Conservation (phyloP, 1,140 invertebrate genomes). For the Gryon sp. region DNA sequence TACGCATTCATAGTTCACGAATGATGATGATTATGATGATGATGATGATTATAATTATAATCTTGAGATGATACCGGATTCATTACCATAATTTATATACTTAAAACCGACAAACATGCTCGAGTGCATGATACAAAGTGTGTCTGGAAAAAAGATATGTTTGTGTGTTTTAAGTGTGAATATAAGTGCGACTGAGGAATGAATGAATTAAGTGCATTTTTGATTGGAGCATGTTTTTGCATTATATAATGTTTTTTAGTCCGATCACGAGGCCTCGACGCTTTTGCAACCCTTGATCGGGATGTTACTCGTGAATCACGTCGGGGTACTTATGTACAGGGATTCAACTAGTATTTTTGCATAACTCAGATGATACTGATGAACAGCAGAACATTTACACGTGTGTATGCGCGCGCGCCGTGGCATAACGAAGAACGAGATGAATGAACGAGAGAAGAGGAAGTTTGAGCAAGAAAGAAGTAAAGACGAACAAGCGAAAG, state of each 20-base stretch:
- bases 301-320: conserved; percentile 50
- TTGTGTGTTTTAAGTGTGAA: not conserved
- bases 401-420: no score
- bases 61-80: conserved; percentile 77
- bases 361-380: conserved; percentile 62
- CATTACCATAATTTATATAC: conserved; percentile 80
- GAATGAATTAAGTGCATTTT: conserved; percentile 77
- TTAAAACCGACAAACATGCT: conserved; percentile 61
- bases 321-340: conserved; percentile 76
- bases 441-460: no score
- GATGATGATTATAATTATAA: conserved; percentile 71
- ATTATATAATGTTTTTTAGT: conserved; percentile 18
- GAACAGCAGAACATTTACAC: conserved; percentile 32
- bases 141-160: not conserved
- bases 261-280: conserved; percentile 26
- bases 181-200: conserved; percentile 67
- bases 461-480: no score
- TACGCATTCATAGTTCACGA: conserved; percentile 50
- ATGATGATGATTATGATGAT: conserved; percentile 54
- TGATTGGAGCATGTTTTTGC: conserved; percentile 13
- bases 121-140: conserved; percentile 8
- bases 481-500: conserved; percentile 4
- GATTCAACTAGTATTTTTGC: conserved; percentile 79
- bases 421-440: no score
- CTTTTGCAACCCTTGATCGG: not conserved